Evolutionary conservation across 2,113 vertebrate species (phyloP), one percentile per base, ranked within the genome.

Genomic region (Cochlearius cochlearius): DNA sequence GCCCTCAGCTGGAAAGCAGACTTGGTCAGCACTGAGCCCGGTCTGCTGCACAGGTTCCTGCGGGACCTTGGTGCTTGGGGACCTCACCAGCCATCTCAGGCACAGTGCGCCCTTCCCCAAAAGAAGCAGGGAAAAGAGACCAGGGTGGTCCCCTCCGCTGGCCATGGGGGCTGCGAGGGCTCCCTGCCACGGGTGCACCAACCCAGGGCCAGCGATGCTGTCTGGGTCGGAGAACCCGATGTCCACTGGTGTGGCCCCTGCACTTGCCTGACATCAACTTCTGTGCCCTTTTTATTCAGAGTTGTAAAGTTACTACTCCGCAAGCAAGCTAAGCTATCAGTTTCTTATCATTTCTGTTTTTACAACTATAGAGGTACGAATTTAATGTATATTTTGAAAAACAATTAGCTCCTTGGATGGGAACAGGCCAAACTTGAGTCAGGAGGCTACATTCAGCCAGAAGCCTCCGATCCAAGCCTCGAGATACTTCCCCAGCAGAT

Each of bases 241-340:
- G 41, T 15, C 9, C 49, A 5, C n/a, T 1, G 0, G 34, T 8
- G 3, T 6, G 8, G 39, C n/a, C 39, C 2, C 0, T 2, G 6
- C 4, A 1, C 55, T 16, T 5, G 16, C 9, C 47, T 2, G 0
- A 3, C 6, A 2, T 0, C 19, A 2, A 2, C 41, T 43, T 22
- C 30, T 53, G 38, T 6, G 26, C 17, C 75, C 21, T 12, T 38
- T 16, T 21, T 7, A 2, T 1, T 7, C 68, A 10, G 45, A 21
- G 8, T 0, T 29, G 36, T 7, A 2, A 39, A 13, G 49, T 3
- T 6, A 10, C 27, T 20, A 1, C 25, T 49, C 67, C 49, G 26
- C 19, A 9, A 30, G 15, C 29, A 52, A 52, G 14, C 16, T 12
- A 16, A 50, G 39, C 27, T 26, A 1, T 11, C 26, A 12, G 3